A percentile compares a stretch with the other conserved stretches of the same genome.
Conservation (phyloP, 1,140 invertebrate species). For the Papilio dardanus region DNA sequence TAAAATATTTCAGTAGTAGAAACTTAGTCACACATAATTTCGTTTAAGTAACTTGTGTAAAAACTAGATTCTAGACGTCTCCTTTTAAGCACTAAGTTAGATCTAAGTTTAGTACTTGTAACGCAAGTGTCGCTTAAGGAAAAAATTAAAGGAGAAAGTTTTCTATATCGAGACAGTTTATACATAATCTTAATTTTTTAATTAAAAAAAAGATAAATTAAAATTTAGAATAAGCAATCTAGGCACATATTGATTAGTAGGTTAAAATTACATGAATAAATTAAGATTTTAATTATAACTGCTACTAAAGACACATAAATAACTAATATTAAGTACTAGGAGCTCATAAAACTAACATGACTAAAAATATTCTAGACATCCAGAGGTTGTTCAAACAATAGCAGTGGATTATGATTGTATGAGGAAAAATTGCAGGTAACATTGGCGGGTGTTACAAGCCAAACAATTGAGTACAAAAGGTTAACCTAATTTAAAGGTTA, state of each 20-base stretch:
- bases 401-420: conserved; percentile 36
- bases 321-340: not conserved
- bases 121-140: not conserved
- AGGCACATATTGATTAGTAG: too few relatives aligned
- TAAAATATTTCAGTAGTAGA: too few relatives aligned
- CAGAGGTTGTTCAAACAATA: conserved; percentile 17
- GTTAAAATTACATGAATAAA: too few relatives aligned
- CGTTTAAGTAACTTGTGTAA: not conserved
- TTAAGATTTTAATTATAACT: too few relatives aligned
- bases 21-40: too few relatives aligned
- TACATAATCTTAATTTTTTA: not conserved
- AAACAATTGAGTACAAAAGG: not conserved
- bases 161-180: not conserved
- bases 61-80: not conserved
- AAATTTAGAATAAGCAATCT: too few relatives aligned
- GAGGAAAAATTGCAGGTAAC: conserved; percentile 53
- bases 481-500: conserved; percentile 14
- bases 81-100: not conserved
- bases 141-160: conserved; percentile 14
- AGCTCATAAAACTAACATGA: not conserved
- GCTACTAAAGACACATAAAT: too few relatives aligned
- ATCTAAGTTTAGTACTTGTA: conserved; percentile 11
- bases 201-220: too few relatives aligned
- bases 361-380: not conserved
- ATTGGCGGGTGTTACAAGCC: conserved; percentile 14